Base-by-base conservation (phyloP, 2,113 vertebrate genomes). In the Hydrochoerus hydrochaeris region DNA sequence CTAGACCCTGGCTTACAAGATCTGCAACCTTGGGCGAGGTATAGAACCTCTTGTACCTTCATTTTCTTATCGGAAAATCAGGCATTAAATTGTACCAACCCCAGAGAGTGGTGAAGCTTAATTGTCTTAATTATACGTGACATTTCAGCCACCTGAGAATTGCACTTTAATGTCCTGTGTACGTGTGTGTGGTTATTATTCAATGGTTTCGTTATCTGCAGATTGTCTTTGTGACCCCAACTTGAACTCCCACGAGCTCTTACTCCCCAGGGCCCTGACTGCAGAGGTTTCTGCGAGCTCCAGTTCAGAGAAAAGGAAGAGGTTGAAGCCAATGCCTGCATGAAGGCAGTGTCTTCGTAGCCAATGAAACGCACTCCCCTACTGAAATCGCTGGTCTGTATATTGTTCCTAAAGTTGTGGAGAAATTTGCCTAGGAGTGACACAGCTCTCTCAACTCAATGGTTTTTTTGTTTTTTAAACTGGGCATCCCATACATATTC, bases 211-310 rank as follows among this genome's bases (percentile, higher is more conserved):
- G 90, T 98, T 97, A 96, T 97, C 95, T 75, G 71, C 92, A 96
- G 96, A 98, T 78, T 97, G 88, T 98, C 98, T 98, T 97, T 92
- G 83, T 41, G 77, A 71, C 46, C 96, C 96, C 96, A 91, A 97
- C 96, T 97, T 95, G 97, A 97, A 97, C 97, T 97, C 96, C 96
- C 90, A 95, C 62, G 92, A 92, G 95, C 96, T 95, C 94, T 93
- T 85, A 20, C 30, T 67, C 17, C 97, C 98, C 97, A 95, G 93
- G 97, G 92, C 91, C 95, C 98, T 96, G 75, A 94, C 97, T 97
- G 96, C 96, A 94, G 94, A 98, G 91, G 97, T 98, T 94, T 90
- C 97, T 92, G 52, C 96, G 97, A 98, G 92, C 88, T 77, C 26
- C 28, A 28, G 26, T 96, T 98, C 97, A 97, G 92, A 92, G 86